Evolutionary conservation across 2,797 vertebrate species (phyloP).

Genomic region (Dendrocincla fuliginosa): DNA sequence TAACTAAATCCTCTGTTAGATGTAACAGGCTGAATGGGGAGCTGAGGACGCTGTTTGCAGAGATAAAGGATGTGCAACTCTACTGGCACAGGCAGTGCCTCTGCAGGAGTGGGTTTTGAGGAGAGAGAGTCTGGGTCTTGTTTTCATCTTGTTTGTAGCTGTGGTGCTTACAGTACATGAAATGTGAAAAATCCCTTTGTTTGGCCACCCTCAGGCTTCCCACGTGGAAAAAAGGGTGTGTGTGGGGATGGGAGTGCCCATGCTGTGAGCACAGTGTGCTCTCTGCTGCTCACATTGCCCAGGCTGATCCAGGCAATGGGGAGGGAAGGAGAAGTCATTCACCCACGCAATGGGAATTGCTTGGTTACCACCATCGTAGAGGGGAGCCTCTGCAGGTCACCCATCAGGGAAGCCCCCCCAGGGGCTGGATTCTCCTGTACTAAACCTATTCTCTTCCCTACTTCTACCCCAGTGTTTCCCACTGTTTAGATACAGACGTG

Average conservation of each 20-base stretch:
- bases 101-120: neutral
- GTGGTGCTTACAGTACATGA: neutral
- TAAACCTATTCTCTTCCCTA: neutral
- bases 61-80: neutral
- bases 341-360: accelerated
- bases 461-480: neutral
- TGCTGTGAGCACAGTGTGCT: neutral
- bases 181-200: constrained; percentile 44
- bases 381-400: neutral
- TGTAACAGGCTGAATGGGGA: neutral
- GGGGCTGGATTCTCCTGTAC: neutral
- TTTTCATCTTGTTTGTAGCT: neutral
- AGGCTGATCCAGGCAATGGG: accelerated
- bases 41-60: neutral
- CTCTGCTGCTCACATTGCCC: neutral
- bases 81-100: neutral
- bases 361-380: accelerated
- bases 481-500: neutral
- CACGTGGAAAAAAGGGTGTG: constrained; percentile 28
- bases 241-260: neutral
- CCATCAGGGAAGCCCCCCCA: neutral
- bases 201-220: neutral
- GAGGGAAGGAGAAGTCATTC: neutral
- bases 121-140: neutral
- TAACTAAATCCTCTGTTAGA: neutral